Evolutionary conservation across 2,888 invertebrate species (phyloP), one percentile per base, ranked within the genome.

Genomic region (Nemoura dubitans): DNA sequence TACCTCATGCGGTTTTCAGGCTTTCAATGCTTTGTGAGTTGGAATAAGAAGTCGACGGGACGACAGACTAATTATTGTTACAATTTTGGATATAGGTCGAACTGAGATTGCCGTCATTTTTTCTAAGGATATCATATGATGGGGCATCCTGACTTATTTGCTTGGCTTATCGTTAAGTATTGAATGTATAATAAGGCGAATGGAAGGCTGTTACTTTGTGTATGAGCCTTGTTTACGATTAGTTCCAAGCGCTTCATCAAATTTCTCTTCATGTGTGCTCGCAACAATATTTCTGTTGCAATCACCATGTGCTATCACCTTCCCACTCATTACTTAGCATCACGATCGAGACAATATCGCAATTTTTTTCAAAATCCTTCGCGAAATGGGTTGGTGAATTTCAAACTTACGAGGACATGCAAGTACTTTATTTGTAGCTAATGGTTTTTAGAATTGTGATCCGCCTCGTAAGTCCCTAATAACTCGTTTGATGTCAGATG

Each of bases 361-460:
- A 21, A 59, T 21, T 59, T 59, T 59, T 59, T 59, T 59, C 59
- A 21, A 59, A 59, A 59, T 59, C 59, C 59, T 59, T 21, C 1
- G 21, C 16, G 59, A 59, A 59, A 59, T 59, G 59, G 78, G 7
- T 28, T 78, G 28, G 78, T 26, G 78, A 78, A 78, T 78, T 78
- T 14, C 5, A 78, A 78, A 78, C 78, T 78, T 78, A 78, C 78
- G 28, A 27, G 78, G 78, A 78, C 78, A 26, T 78, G 28, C 28
- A 78, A 28, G 26, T 78, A 78, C 59, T 59, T 59, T 59, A 59
- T 59, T 78, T 78, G 78, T 78, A 78, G 78, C 78, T 78, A 78
- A 78, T 78, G 78, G 78, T 78, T 78, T 78, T 78, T 78, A 78
- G 28, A 78, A 78, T 27, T 78, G 78, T 78, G 25, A 78, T 78